A percentile compares a stretch with the other conserved stretches of the same genome.
phyloP scores from a whole-genome alignment of 2,888 invertebrate species.

The Lasioglossum zephyrum region DNA sequence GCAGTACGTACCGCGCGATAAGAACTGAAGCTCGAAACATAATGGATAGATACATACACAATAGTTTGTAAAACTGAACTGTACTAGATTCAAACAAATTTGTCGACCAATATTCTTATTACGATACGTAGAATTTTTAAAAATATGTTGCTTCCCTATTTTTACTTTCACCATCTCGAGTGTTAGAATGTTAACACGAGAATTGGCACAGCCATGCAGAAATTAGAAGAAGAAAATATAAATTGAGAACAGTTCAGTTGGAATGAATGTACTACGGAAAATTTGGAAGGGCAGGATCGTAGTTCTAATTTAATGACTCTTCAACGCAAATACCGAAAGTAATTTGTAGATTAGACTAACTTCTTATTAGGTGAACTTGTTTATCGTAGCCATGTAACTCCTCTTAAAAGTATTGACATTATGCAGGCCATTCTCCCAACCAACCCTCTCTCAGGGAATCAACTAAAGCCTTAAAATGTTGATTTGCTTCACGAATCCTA shows the following conservation, averaged over 20 bases:
- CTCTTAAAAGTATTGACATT: not conserved
- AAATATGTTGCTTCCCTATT: not conserved
- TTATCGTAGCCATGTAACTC: not conserved
- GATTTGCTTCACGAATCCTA: not conserved
- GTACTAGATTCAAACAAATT: not conserved
- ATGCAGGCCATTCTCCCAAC: not conserved
- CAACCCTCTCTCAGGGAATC: not conserved
- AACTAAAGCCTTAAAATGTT: not conserved
- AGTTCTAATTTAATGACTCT: not conserved
- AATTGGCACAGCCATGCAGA: not conserved
- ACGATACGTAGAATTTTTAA: not conserved
- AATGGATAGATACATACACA: not conserved
- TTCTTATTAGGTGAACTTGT: not conserved
- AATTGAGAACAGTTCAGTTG: not conserved
- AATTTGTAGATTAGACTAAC: not conserved
- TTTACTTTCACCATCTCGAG: not conserved
- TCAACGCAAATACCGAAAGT: not conserved
- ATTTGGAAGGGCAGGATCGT: not conserved
- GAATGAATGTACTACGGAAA: not conserved
- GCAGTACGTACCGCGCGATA: not conserved
- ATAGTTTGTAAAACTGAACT: not conserved
- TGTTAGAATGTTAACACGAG: not conserved
- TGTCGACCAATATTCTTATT: not conserved
- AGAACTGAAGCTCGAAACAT: not conserved
- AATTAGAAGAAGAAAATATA: not conserved